These are phyloP conservation scores for Ylistrum balloti DNA, from an alignment of 1,140 invertebrate genomes.

Conservation along the genomic window DNA sequence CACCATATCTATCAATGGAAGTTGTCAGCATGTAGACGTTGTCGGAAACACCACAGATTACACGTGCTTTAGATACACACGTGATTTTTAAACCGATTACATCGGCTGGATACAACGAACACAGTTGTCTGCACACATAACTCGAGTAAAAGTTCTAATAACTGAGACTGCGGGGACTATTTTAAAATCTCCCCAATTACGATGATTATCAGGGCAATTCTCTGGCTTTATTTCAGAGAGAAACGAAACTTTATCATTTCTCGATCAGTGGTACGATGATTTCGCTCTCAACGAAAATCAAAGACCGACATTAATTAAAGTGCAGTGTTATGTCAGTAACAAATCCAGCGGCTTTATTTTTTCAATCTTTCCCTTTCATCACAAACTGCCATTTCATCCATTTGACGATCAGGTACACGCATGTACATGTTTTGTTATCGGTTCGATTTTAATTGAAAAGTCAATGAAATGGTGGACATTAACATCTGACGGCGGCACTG, in stretches of 20 bases:
- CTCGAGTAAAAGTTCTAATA: background rate
- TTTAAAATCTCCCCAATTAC: background rate
- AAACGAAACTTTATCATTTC: background rate
- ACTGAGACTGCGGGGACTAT: background rate
- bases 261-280: background rate
- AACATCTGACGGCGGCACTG: background rate
- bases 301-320: slow-evolving; percentile 15
- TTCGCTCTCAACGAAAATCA: background rate
- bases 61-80: background rate
- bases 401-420: background rate
- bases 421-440: background rate
- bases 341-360: background rate
- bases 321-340: background rate
- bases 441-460: slow-evolving; percentile 1
- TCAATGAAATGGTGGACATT: background rate
- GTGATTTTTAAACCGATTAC: slow-evolving; percentile 5
- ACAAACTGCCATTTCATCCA: background rate
- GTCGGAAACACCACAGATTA: background rate
- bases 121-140: background rate
- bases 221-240: background rate
- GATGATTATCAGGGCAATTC: background rate
- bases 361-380: slow-evolving; percentile 22
- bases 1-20: background rate
- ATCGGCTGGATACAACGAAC: background rate
- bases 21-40: background rate